Evolutionary conservation across 2,797 vertebrate species (phyloP).

Genomic region (Eulemur coronatus): DNA sequence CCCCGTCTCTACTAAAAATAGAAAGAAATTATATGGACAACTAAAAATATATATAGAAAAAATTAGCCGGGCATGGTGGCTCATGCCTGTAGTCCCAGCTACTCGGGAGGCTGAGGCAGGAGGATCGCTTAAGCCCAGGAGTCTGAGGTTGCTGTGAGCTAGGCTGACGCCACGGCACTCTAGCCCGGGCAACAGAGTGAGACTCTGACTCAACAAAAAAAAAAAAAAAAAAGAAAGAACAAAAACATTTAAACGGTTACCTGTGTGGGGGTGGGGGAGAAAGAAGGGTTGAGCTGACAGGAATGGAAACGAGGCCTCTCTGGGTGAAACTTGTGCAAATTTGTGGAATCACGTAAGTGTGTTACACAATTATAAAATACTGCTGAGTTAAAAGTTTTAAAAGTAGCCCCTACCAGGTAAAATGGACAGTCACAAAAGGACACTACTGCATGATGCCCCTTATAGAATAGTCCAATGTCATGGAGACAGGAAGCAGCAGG

Average conservation of each 20-base stretch:
- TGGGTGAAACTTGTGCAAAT: neutral
- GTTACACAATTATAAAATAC: slow-evolving; percentile 26
- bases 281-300: neutral
- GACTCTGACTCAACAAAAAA: too few relatives aligned
- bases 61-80: too few relatives aligned
- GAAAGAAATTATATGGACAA: too few relatives aligned
- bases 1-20: too few relatives aligned
- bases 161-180: too few relatives aligned
- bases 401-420: neutral
- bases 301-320: neutral
- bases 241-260: neutral
- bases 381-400: neutral
- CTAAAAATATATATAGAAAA: too few relatives aligned
- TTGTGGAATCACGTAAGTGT: neutral
- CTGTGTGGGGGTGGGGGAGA: neutral
- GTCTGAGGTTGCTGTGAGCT: too few relatives aligned
- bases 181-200: too few relatives aligned
- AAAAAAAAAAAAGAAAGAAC: too few relatives aligned
- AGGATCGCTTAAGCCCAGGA: too few relatives aligned
- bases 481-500: neutral
- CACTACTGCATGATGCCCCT: neutral
- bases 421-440: slow-evolving; percentile 28
- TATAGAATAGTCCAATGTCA: neutral
- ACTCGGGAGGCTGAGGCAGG: too few relatives aligned
- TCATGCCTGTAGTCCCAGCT: too few relatives aligned